Base-by-base conservation (phyloP, 1,140 invertebrate species). In the Gonatopus flavifemur region DNA sequence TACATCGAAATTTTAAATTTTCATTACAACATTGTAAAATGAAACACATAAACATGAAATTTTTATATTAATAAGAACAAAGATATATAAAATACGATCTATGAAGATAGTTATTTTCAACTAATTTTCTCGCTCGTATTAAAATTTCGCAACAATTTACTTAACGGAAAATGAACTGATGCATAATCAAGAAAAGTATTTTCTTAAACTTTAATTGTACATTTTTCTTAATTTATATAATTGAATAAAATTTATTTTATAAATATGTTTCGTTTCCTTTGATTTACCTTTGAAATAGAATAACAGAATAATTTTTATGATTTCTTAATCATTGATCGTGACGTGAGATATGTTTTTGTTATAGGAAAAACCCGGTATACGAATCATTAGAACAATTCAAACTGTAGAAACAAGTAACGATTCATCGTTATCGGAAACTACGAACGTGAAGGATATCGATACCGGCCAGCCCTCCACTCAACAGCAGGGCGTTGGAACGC, bases 371-470 rank as follows among this genome's bases (percentile, higher is more conserved):
- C 5, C 59, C 16, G 42, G 49, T 22, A 41, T 59, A 15, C 64
- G 74, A 35, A 71, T 75, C 33, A 55, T 76, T 2, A 55, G 72
- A 19, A 64, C 70, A 5, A 55, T 73, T 39, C 70, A 62, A 38
- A 52, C 57, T 10, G 45, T 63, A 42, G 61, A 64, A 24, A 24
- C 49, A 42, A n/a, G n/a, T n/a, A 69, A 52, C 6, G 51, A 62
- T 38, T 37, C 31, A 3, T 18, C 38, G 6, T 13, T 31, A 16
- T 47, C 38, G 28, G 41, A 52, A 30, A 24, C 15, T 33, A 12
- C 31, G 1, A n/a, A n/a, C n/a, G n/a, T n/a, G n/a, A 52, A 52
- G 40, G 54, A 62, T 6, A 32, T n/a, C 25, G 57, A 53, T 16
- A 19, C 47, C 21, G 51, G 41, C 15, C 43, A 45, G 3, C n/a